Base-by-base conservation (phyloP, 23 tunicate genomes). In the Trididemnum clinides region DNA sequence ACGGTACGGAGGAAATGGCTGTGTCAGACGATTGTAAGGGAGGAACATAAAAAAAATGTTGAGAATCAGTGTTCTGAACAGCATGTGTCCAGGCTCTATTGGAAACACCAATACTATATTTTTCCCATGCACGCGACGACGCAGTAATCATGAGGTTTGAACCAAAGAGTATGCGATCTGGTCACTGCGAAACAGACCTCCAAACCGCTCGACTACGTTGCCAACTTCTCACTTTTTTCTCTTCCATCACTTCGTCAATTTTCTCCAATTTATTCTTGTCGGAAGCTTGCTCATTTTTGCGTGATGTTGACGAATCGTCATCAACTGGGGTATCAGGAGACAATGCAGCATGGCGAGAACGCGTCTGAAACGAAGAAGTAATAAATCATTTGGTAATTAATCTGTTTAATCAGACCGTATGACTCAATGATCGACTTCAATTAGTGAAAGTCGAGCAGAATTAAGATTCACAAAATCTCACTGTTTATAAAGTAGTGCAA, bases 291-390 rank as follows among this genome's bases (percentile, higher is more conserved):
- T 30, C 31, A 20, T 54, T 18, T 37, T 49, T 64, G 15, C 76
- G 39, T 3, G 87, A 37, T 22, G 63, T 1, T 39, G 32, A 2
- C 7, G 80, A 37, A 1, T 3, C 7, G 10, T 70, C 87, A 27
- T 83, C 87, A n/a, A 70, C 87, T 2, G 33, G 66, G 1, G 66
- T 6, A 51, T 86, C 90, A 28, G 90, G 90, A 0, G 90, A 86
- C 32, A 51, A 77, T 37, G 84, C 81, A 19, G 81, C 58, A 39
- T 86, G 84, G 1, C 90, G 74, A 0, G 90, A 63, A 0, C 90
- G 35, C 31, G 90, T 86, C 90, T 77, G 51, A 28, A 28, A 73
- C 36, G 31, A 6, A n/a, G 54, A 44, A 44, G 15, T 10, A 44
- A 15, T 44, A 44, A 7, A 7, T 44, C 10, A 10, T 15, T 44